These are phyloP conservation scores for Hippocampus comes DNA, from an alignment of 2,113 vertebrate species.

Conservation along the genomic window DNA sequence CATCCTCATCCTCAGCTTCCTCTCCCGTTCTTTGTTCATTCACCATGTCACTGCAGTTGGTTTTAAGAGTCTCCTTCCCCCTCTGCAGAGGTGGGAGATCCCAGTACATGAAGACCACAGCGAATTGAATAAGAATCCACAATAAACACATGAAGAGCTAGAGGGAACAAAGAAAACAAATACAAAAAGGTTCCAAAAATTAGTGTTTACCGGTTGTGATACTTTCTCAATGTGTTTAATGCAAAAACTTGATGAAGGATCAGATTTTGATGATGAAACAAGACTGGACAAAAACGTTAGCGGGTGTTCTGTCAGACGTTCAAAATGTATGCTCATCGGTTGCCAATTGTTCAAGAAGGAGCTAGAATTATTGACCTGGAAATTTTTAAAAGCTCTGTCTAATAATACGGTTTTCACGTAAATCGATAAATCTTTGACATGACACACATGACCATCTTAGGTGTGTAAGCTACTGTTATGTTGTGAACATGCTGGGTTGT, in stretches of 20 bases:
- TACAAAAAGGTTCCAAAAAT: neutral
- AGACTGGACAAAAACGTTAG: no score
- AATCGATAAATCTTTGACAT: no score
- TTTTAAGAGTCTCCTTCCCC: conserved; percentile 1
- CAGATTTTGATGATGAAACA: no score
- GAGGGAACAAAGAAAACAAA: neutral
- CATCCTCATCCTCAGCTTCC: neutral
- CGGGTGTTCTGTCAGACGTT: no score
- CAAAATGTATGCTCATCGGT: no score
- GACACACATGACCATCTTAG: no score
- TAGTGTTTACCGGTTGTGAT: neutral
- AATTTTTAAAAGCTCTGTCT: no score
- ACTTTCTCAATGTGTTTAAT: neutral
- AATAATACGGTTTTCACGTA: no score
- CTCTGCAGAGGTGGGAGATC: conserved; percentile 63
- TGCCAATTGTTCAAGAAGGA: no score
- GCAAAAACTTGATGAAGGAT: neutral
- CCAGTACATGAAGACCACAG: conserved; percentile 76
- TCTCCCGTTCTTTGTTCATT: neutral
- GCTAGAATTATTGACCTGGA: no score
- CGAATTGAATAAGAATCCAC: conserved; percentile 77
- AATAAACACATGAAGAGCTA: conserved; percentile 81
- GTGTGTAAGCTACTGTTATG: no score
- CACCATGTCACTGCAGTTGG: neutral
- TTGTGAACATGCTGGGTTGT: no score